Base-by-base conservation (phyloP, 2,113 vertebrate species). In the Bufo gargarizans region DNA sequence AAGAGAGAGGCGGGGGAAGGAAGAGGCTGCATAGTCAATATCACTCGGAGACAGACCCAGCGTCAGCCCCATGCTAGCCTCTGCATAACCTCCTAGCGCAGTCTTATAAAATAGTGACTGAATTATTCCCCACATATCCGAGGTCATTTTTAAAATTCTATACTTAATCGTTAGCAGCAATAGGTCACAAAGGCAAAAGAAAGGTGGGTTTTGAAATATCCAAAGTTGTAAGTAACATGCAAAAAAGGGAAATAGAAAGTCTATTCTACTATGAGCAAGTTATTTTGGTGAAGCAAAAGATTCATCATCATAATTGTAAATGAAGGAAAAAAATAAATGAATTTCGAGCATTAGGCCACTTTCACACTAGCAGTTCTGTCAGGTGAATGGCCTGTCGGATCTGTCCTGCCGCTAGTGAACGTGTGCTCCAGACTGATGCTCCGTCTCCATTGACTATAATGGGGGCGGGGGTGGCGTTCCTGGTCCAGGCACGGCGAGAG, bases 1-100 rank as follows among this genome's bases (percentile, higher is more conserved):
- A 82, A 82, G 78, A 88, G 56, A 88, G 86, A 88, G 86, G 86
- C 81, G 79, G 86, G 86, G 86, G 69, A 53, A 86, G 65, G 77
- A 63, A 81, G 78, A 43, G 78, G 78, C 78, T 69, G 72, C 74
- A 72, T 43, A 56, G 20, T 81, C 50, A 78, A 61, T 50, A 82
- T 56, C 58, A 71, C 86, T 65, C 74, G 86, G 67, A 88, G 86
- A 80, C 69, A 88, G 78, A 81, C 86, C 55, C 65, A 47, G 55
- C 59, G 86, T 74, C 86, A 82, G 78, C 79, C 86, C 58, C 78
- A 81, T 61, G 86, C n/a, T 33, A 88, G 85, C 76, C 85, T 86
- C 76, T 65, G 59, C 56, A 45, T 33, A 55, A 71, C 61, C 49
- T 58, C 43, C 17, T 67, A 65, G 72, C 49, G 49, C n/a, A 67